Conservation (phyloP, 2,113 vertebrate species). For the Eulemur macaco region DNA sequence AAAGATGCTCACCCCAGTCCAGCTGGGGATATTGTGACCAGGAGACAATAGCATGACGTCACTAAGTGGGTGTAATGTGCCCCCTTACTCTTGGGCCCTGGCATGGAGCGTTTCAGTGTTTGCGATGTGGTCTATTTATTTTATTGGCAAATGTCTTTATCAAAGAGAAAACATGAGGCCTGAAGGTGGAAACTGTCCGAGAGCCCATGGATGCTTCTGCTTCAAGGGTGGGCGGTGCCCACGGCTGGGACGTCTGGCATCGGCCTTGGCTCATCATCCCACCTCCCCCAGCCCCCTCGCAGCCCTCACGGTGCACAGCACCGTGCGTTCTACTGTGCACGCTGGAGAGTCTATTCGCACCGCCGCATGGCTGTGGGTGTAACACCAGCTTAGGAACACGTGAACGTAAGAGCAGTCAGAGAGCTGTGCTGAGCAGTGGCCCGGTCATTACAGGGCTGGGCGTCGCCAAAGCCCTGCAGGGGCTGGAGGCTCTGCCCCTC, state of each 20-base stretch:
- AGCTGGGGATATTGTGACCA: neutral
- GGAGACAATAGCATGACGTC: no score
- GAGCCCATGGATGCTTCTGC: neutral
- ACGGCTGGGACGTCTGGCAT: neutral
- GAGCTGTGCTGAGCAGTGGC: neutral
- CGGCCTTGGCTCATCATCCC: no score
- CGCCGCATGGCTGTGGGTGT: neutral
- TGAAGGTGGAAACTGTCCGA: no score
- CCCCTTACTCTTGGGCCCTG: neutral
- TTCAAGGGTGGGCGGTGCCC: fast-evolving
- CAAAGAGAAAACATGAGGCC: neutral
- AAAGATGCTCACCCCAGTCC: neutral
- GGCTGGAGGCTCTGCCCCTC: neutral
- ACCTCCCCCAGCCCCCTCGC: fast-evolving
- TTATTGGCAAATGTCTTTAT: neutral
- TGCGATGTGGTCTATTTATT: neutral
- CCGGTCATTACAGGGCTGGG: fast-evolving
- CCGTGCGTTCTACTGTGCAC: neutral
- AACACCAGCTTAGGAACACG: neutral
- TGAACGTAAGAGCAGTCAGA: neutral
- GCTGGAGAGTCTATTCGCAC: fast-evolving
- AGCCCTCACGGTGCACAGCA: neutral
- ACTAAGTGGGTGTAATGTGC: neutral
- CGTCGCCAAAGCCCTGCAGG: no score
- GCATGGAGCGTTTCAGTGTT: neutral